These are phyloP conservation scores for Caenorhabditis brenneri DNA, from an alignment of 1,140 invertebrate genomes.

Conservation along the genomic window DNA sequence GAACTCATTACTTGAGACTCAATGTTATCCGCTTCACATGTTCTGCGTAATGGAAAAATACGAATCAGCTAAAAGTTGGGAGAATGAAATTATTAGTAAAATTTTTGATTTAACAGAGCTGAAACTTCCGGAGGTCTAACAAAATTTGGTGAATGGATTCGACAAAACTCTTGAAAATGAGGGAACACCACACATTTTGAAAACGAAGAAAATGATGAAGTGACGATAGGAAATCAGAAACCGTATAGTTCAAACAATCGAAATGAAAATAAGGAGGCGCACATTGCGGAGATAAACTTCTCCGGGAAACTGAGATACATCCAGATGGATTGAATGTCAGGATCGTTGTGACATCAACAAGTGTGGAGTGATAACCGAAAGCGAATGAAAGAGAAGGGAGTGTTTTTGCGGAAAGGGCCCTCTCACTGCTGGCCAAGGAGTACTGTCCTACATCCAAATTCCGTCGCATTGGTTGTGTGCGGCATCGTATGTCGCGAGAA, in stretches of 20 bases:
- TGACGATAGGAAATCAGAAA: neutral
- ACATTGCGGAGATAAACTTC: constrained; percentile 8
- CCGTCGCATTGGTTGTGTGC: neutral
- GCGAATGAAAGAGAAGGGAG: neutral
- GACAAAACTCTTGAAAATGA: too few relatives aligned
- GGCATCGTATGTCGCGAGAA: constrained; percentile 4
- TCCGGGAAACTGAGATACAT: neutral
- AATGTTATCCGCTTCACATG: too few relatives aligned
- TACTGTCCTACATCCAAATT: constrained; percentile 36
- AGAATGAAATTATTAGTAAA: too few relatives aligned
- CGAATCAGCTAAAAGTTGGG: too few relatives aligned
- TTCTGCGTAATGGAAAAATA: too few relatives aligned
- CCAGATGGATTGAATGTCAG: constrained; percentile 4
- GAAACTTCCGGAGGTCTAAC: too few relatives aligned
- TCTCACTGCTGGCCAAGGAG: neutral
- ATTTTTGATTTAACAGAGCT: too few relatives aligned
- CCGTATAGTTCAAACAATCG: neutral
- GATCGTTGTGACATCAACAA: constrained; percentile 27
- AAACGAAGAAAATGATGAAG: neutral
- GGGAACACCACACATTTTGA: neutral
- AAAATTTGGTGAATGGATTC: too few relatives aligned
- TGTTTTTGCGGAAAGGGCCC: constrained; percentile 2
- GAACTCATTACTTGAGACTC: too few relatives aligned
- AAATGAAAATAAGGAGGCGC: neutral
- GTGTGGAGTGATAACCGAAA: constrained; percentile 34